A percentile compares a stretch with the other conserved stretches of the same genome.
These are phyloP conservation scores for Cataglyphis cursor DNA, from an alignment of 2,888 invertebrate genomes.

Conservation along the genomic window DNA sequence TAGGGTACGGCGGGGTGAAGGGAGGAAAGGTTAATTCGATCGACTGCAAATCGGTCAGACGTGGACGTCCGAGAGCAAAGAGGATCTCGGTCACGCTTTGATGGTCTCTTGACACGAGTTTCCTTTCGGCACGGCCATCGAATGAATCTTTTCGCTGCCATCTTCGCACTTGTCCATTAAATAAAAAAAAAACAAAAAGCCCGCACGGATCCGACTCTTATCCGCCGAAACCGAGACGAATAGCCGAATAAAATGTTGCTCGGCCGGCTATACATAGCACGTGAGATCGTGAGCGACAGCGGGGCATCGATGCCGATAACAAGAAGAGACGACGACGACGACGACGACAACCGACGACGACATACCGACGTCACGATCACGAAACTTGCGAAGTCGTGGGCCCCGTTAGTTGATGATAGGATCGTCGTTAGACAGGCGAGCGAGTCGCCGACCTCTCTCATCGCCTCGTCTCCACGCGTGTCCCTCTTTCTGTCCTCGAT, in stretches of 20 bases:
- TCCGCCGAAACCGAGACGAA: constrained; percentile 68
- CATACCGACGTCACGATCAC: constrained; percentile 82
- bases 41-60: constrained; percentile 40
- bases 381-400: constrained; percentile 82
- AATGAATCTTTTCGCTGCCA: constrained; percentile 51
- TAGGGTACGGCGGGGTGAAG: neutral
- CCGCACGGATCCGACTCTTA: constrained; percentile 62
- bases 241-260: constrained; percentile 52
- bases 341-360: constrained; percentile 64
- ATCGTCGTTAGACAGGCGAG: constrained; percentile 78
- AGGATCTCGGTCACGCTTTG: constrained; percentile 78
- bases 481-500: constrained; percentile 61
- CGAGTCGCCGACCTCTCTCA: constrained; percentile 62
- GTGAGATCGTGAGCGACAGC: constrained; percentile 82
- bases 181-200: constrained; percentile 33
- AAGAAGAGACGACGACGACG: constrained; percentile 16
- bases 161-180: constrained; percentile 38
- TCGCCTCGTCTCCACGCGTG: constrained; percentile 58
- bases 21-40: constrained; percentile 52
- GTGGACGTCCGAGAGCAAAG: constrained; percentile 41
- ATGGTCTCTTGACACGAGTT: constrained; percentile 76
- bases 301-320: constrained; percentile 62
- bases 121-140: constrained; percentile 69
- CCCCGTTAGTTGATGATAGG: constrained; percentile 85
- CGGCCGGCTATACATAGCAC: constrained; percentile 62